A percentile compares a stretch with the other conserved stretches of the same genome.
Conservation (phyloP, 2,888 invertebrate genomes). For the Scaptomyza flava region DNA sequence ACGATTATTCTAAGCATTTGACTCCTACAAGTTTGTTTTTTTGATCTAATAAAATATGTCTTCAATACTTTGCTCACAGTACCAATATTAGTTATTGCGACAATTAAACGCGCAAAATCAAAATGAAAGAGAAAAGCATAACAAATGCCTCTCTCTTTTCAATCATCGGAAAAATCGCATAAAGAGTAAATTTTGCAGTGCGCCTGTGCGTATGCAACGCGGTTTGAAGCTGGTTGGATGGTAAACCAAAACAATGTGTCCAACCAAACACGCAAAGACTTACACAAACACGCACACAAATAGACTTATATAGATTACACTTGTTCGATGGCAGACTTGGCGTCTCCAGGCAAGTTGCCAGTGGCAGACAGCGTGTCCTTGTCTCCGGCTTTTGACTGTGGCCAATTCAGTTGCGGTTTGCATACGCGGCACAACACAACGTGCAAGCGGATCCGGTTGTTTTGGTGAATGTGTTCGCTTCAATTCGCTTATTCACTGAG, state of each 20-base stretch:
- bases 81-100: background rate
- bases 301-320: constrained; percentile 5
- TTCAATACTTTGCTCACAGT: too few relatives aligned
- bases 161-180: background rate
- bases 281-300: constrained; percentile 23
- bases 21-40: too few relatives aligned
- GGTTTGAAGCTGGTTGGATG: constrained; percentile 63
- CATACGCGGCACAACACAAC: constrained; percentile 76
- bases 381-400: constrained; percentile 22
- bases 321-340: constrained; percentile 66
- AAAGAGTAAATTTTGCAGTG: constrained; percentile 54
- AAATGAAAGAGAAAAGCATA: constrained; percentile 49
- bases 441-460: constrained; percentile 51
- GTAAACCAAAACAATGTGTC: constrained; percentile 67
- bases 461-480: constrained; percentile 5
- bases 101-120: constrained; percentile 33
- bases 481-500: constrained; percentile 18
- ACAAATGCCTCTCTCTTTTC: constrained; percentile 47
- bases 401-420: constrained; percentile 82
- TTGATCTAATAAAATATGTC: too few relatives aligned
- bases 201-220: constrained; percentile 78
- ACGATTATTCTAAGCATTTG: too few relatives aligned
- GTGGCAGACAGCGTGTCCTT: constrained; percentile 66
- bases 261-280: constrained; percentile 35
- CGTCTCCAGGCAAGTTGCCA: constrained; percentile 52